Evolutionary conservation across 2,113 vertebrate genomes (phyloP).

Genomic region (Pelvicachromis taeniatus): DNA sequence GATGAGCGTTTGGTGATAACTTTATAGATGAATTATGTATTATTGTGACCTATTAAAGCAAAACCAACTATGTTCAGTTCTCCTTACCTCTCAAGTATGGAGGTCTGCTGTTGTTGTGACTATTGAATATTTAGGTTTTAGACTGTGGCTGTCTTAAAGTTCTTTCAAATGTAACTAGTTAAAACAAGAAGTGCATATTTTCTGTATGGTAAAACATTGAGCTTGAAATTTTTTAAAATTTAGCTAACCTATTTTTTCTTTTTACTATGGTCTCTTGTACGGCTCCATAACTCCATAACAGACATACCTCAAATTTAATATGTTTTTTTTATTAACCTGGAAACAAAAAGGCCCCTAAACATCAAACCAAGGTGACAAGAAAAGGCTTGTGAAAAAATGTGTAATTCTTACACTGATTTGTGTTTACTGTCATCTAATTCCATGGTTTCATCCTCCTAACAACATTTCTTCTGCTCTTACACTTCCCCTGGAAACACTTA

Average conservation of each 20-base stretch:
- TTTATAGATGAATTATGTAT: neutral
- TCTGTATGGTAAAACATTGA: neutral
- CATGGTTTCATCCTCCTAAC: conserved; percentile 13
- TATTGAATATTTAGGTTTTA: neutral
- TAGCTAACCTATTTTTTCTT: neutral
- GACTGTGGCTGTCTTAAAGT: neutral
- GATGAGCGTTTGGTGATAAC: rapidly evolving
- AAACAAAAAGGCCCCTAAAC: neutral
- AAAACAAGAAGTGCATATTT: neutral
- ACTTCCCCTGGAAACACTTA: conserved; percentile 51
- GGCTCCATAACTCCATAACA: neutral
- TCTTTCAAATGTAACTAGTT: neutral
- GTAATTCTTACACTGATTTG: neutral
- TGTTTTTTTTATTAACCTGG: neutral
- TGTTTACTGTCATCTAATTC: neutral
- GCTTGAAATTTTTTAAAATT: neutral
- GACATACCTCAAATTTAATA: neutral
- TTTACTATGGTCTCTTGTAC: neutral
- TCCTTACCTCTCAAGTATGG: neutral
- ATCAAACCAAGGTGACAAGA: neutral
- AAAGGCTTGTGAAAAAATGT: neutral
- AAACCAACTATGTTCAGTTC: neutral
- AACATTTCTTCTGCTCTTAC: conserved; percentile 22
- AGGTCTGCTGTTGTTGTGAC: neutral
- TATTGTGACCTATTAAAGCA: neutral